phyloP scores from a whole-genome alignment of 2,113 vertebrate genomes.

The Chinchilla lanigera region DNA sequence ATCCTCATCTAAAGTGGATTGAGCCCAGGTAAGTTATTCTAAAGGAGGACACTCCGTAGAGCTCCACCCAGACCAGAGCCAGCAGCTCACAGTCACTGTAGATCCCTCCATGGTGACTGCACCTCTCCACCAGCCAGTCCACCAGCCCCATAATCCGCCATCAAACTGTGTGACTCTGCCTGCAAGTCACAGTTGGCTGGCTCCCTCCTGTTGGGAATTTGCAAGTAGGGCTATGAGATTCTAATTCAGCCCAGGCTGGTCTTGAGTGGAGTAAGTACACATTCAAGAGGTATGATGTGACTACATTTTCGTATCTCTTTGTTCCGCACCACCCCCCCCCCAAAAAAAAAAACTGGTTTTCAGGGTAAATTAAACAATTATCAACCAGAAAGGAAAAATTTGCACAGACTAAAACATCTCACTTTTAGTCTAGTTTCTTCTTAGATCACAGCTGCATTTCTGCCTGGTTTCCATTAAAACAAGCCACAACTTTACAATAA shows the following conservation, averaged over 20 bases:
- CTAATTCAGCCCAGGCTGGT: not conserved
- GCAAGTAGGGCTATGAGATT: not conserved
- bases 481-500: not conserved
- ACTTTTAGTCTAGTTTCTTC: not conserved
- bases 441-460: not conserved
- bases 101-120: not conserved
- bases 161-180: not conserved
- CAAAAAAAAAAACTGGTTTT: constrained; percentile 35
- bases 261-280: not conserved
- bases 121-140: not conserved
- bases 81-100: not conserved
- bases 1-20: not conserved
- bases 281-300: not conserved
- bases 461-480: constrained; percentile 23
- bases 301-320: not conserved
- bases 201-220: not conserved
- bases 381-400: not conserved
- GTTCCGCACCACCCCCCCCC: not conserved
- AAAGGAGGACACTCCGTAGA: not conserved
- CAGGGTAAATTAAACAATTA: not conserved
- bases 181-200: not conserved
- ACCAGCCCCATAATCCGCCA: too few species aligned
- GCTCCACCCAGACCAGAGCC: not conserved
- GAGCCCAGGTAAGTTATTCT: not conserved
- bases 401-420: not conserved